Base-by-base conservation (phyloP, 2,113 vertebrate genomes). In the Clarias magur region DNA sequence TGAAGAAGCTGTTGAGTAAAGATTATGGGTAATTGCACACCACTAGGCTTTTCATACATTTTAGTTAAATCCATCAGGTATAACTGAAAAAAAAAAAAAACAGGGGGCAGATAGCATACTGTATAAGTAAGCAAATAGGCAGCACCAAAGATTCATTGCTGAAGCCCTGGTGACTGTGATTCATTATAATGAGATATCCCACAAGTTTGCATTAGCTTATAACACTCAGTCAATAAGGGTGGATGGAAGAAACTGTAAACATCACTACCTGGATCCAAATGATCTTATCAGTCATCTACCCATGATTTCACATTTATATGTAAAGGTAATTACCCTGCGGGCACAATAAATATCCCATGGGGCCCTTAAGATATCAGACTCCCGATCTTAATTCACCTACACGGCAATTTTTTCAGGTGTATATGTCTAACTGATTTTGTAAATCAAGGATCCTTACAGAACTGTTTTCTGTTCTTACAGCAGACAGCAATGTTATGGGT, bases 131-230 rank as follows among this genome's bases (percentile, higher is more conserved):
- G 57, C 7, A 34, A 72, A 73, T 17, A 54, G 68, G n/a, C 38
- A 65, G n/a, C 59, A 56, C 4, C 13, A 78, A 80, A 65, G 57
- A 87, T 63, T 70, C 68, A 60, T 48, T 48, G 23, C 25, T 75
- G 17, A 53, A 63, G 15, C 38, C 57, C 57, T 56, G n/a, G 30
- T 65, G 59, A 76, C 2, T 63, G 19, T 48, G 21, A 83, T 27
- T 82, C 70, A 87, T 83, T 56, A 38, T 67, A 57, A 59, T 86
- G 78, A 72, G 53, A 75, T 62, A 75, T 57, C 53, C 27, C 76
- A 70, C 54, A 72, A 56, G 65, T 60, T 81, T 72, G 79, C 85
- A 70, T 80, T 80, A 67, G 75, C 34, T 62, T 53, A 54, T 67
- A 72, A 48, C 86, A 75, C 34, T 81, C 23, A 83, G 59, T 65